phyloP scores from a whole-genome alignment of 35 echinoderm and acorn worm species.

The Anneissia japonica region DNA sequence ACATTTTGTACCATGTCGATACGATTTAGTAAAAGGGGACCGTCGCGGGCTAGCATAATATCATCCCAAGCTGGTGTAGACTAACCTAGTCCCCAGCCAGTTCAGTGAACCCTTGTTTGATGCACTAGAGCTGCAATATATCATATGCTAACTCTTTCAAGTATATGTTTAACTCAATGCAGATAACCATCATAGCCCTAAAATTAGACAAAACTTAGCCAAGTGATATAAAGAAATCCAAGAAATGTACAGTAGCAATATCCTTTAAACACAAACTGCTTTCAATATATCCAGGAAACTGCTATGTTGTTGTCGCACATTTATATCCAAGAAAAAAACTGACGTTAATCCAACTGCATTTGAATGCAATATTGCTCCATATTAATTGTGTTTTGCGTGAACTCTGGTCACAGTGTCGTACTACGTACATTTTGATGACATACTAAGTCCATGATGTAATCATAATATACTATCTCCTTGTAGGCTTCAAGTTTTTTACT shows the following conservation, averaged over 20 bases:
- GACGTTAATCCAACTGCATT: not conserved
- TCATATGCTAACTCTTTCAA: not conserved
- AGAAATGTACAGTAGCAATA: too few species aligned
- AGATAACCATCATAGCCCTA: too few species aligned
- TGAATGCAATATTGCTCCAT: not conserved
- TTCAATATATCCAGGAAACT: not conserved
- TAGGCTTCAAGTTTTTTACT: not conserved
- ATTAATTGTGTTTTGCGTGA: not conserved
- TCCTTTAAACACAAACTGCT: not conserved
- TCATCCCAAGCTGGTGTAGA: not conserved
- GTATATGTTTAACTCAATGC: not conserved
- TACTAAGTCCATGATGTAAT: not conserved
- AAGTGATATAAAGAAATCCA: too few species aligned
- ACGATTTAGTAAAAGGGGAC: not conserved
- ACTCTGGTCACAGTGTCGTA: not conserved
- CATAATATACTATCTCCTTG: not conserved
- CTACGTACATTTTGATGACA: not conserved
- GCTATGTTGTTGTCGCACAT: not conserved
- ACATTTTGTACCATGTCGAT: not conserved
- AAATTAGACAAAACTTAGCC: too few species aligned
- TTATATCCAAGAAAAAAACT: not conserved
- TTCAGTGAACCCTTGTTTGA: not conserved
- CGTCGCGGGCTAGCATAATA: constrained; percentile 1
- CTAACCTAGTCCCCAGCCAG: not conserved
- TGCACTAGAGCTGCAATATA: not conserved